Base-by-base conservation (phyloP, 2,113 vertebrate genomes). In the Oophaga pumilio region DNA sequence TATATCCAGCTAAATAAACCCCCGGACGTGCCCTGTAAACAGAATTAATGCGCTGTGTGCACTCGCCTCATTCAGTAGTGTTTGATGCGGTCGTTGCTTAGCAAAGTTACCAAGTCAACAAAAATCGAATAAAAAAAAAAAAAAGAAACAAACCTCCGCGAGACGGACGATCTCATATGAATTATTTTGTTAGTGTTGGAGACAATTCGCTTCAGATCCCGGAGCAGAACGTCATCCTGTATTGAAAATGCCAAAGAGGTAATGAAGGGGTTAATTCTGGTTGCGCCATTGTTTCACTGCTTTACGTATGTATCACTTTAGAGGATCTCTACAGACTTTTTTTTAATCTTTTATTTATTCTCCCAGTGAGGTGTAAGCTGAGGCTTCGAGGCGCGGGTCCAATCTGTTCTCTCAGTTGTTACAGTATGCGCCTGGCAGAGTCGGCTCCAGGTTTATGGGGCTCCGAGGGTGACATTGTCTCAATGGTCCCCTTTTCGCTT, bases 31-130 rank as follows among this genome's bases (percentile, higher is more conserved):
- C 20, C 7, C 6, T 6, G 33, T 76, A 59, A 76, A 82, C 76
- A 43, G 53, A 60, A 59, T 57, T 57, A 59, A 74, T 76, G 50
- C 26, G n/a, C 60, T 60, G 18, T 15, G 18, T 80, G 50, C 76
- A 64, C 49, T 33, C 49, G 28, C 26, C 64, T 24, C 11, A 33
- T 20, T 60, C 26, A 33, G 28, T 59, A 62, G 52, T 71, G 52
- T 82, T 73, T 59, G 64, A 73, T 24, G 66, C 52, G 24, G 52
- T 28, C 20, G 85, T 87, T 74, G 85, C 85, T 56, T 87, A 87
- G 85, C 77, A 87, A 57, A 73, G 68, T 71, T 79, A 59, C 62
- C 76, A 80, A 60, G 85, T 82, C 85, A 87, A 87, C 85, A 80
- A 56, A 68, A 56, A 22, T 12, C 33, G 28, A 79, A 18, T 50